Base-by-base conservation (phyloP, 2,888 invertebrate genomes). In the Diploptera punctata region DNA sequence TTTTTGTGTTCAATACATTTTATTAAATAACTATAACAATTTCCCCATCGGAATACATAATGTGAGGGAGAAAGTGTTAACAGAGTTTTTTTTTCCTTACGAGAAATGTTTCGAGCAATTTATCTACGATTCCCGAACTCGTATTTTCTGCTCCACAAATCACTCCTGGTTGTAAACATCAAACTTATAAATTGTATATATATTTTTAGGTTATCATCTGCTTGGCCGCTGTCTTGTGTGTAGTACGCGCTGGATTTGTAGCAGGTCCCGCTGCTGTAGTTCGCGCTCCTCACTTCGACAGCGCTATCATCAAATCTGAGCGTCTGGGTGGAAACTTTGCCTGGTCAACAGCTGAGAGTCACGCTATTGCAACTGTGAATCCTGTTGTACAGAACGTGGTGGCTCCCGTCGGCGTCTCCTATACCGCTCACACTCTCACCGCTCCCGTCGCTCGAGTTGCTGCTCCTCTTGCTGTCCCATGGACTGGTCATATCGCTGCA, bases 251-350 rank as follows among this genome's bases (percentile, higher is more conserved):
- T 33, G 75, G 73, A 26, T 24, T 69, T 13, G n/a, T 75, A 33
- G 73, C 68, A 5, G 71, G 65, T 19, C 77, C 77, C 16, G 77
- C 75, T 47, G 77, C 81, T 70, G 77, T 83, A 65, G 78, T 83
- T 65, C 82, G 85, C 68, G 82, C 84, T 9, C 87, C 86, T 33
- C 80, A 81, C 76, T 81, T 83, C 75, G 87, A 87, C 81, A 84
- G 84, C 67, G 86, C 86, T 74, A 81, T 86, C 77, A 84, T 87
- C 79, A 83, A 84, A 79, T 84, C 84, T 43, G 84, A 86, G 76
- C 81, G 85, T 33, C 77, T 86, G 71, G 86, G 86, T 69, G 86
- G 86, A 71, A 87, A 85, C 81, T 87, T 87, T 79, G 86, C 86
- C 47, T 87, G 87, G 81, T 85, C 84, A 77, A 83, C 85, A 57